phyloP scores from a whole-genome alignment of 2,113 vertebrate genomes.

The Brachyistius frenatus region DNA sequence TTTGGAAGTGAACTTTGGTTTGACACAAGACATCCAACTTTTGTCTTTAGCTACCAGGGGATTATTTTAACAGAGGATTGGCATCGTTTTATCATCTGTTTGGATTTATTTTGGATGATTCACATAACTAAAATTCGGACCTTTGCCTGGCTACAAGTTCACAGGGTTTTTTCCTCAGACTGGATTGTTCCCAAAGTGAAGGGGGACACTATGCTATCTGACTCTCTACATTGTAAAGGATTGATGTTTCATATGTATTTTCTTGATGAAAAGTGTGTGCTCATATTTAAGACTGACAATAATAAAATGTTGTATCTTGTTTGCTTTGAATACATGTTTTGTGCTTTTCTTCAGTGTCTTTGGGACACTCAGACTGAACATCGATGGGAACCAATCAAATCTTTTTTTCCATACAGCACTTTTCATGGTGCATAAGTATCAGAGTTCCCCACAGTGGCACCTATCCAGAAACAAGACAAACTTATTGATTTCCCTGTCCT shows the following conservation, averaged over 20 bases:
- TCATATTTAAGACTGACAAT: slow-evolving; percentile 87
- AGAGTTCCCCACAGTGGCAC: slow-evolving; percentile 9
- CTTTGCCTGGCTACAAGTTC: slow-evolving; percentile 59
- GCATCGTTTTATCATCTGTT: slow-evolving; percentile 49
- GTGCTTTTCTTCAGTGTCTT: neutral
- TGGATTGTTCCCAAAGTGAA: slow-evolving; percentile 49
- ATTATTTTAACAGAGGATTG: slow-evolving; percentile 42
- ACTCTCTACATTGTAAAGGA: slow-evolving; percentile 82
- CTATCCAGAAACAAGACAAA: slow-evolving; percentile 55
- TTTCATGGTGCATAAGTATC: neutral
- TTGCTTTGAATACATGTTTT: slow-evolving; percentile 8
- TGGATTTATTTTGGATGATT: slow-evolving; percentile 53
- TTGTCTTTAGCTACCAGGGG: slow-evolving; percentile 38
- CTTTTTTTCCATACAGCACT: neutral
- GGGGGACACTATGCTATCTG: slow-evolving; percentile 46
- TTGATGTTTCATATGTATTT: slow-evolving; percentile 83
- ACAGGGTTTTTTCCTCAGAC: slow-evolving; percentile 43
- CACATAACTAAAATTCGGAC: slow-evolving; percentile 25
- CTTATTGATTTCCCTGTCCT: slow-evolving; percentile 64
- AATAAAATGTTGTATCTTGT: slow-evolving; percentile 85
- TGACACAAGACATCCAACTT: slow-evolving; percentile 34
- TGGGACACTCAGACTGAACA: neutral
- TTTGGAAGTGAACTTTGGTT: slow-evolving; percentile 62
- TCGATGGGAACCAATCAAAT: neutral
- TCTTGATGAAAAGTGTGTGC: slow-evolving; percentile 84